Evolutionary conservation across 2,797 vertebrate genomes (phyloP).

Genomic region (Propithecus perrieri): DNA sequence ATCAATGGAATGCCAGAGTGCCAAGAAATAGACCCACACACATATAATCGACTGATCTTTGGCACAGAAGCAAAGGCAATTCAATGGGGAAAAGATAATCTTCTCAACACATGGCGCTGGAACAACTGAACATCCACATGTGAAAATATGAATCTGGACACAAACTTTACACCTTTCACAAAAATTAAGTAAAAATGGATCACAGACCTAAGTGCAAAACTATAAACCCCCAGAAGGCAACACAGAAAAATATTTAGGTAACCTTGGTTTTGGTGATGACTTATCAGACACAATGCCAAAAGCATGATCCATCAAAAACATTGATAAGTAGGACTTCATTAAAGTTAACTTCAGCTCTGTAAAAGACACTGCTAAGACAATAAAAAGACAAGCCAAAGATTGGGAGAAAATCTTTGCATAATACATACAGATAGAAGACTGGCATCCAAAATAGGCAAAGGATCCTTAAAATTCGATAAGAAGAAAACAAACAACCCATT

Average conservation of each 20-base stretch:
- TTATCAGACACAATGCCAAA: background rate
- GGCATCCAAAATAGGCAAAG: background rate
- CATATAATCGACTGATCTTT: background rate
- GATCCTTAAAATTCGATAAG: background rate
- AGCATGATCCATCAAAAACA: background rate
- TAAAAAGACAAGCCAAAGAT: background rate
- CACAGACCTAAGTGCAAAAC: background rate
- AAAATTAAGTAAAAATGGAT: background rate
- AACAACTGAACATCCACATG: background rate
- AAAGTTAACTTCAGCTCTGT: background rate
- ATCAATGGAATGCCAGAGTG: background rate
- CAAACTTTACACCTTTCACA: background rate
- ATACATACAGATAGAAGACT: background rate
- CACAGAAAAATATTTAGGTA: background rate
- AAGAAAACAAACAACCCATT: background rate
- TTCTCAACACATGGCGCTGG: background rate
- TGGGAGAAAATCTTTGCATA: background rate
- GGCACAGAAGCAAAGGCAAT: background rate
- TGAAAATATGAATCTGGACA: background rate
- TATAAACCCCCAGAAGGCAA: background rate
- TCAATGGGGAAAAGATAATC: background rate
- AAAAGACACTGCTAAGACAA: background rate
- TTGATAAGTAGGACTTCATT: background rate
- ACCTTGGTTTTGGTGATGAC: background rate
- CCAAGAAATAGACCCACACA: background rate